Conservation (phyloP, 2,888 invertebrate genomes). For the Calameuta idolon region DNA sequence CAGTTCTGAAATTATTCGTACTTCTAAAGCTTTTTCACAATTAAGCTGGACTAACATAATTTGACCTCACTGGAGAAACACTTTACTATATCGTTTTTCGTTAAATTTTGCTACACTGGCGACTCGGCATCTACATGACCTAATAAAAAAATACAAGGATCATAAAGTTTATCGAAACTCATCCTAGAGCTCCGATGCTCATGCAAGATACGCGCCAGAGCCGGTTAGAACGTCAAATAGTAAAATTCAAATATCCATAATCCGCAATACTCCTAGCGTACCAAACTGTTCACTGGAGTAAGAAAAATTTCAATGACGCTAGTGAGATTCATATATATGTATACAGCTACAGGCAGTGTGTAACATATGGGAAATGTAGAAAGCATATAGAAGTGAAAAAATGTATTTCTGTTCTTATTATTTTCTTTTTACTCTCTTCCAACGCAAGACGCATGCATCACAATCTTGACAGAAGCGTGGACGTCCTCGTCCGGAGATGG, state of each 20-base stretch:
- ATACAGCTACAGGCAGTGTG: neutral
- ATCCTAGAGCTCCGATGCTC: neutral
- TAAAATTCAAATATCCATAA: neutral
- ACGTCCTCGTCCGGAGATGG: conserved; percentile 5
- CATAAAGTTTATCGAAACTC: neutral
- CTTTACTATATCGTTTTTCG: too few relatives aligned
- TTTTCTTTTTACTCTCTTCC: neutral
- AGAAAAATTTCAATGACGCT: neutral
- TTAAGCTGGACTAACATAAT: neutral
- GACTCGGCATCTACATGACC: neutral
- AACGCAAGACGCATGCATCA: neutral
- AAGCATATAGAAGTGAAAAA: neutral
- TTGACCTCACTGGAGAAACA: neutral
- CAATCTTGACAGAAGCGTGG: conserved; percentile 1
- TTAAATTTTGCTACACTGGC: too few relatives aligned
- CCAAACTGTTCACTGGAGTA: neutral
- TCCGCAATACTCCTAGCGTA: neutral
- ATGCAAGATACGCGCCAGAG: too few relatives aligned
- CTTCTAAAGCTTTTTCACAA: neutral
- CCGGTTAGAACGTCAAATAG: neutral
- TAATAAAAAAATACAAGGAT: neutral
- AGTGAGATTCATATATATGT: neutral
- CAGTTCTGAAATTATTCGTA: neutral
- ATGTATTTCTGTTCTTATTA: neutral
- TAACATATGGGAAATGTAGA: neutral